Percentiles rank a stretch among this genome's conserved stretches.
Evolutionary conservation across 2,797 vertebrate species (phyloP).

Genomic region (Anguilla anguilla): DNA sequence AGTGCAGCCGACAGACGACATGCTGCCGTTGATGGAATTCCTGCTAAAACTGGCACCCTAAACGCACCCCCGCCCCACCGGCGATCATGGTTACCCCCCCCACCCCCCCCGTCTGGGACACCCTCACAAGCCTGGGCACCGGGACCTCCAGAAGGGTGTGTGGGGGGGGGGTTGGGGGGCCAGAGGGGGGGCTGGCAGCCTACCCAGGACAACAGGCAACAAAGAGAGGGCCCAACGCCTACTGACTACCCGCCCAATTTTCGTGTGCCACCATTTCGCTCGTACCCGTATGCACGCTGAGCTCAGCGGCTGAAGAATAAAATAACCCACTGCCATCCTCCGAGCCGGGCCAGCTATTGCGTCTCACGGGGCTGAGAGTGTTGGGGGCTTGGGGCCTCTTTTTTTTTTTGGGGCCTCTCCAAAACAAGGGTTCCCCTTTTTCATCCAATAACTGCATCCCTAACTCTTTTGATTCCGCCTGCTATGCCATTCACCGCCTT

Average conservation of each 20-base stretch:
- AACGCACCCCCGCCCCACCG: conserved; percentile 35
- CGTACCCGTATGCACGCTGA: background rate
- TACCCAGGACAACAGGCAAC: conserved; percentile 24
- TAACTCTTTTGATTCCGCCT: conserved; percentile 44
- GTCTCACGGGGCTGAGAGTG: conserved; percentile 40
- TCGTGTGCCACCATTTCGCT: conserved; percentile 36
- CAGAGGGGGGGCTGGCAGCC: conserved; percentile 1
- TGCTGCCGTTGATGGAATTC: conserved; percentile 59
- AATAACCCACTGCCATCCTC: conserved; percentile 26
- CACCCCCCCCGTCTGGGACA: conserved; percentile 45
- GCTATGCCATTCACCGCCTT: conserved; percentile 43
- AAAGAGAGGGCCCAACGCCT: background rate
- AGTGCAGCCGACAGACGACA: conserved; percentile 62
- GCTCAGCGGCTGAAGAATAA: background rate
- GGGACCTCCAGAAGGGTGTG: background rate
- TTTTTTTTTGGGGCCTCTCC: conserved; percentile 37
- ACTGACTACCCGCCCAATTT: conserved; percentile 37
- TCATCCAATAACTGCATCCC: conserved; percentile 40
- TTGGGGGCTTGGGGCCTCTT: background rate
- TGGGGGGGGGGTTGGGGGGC: too few relatives aligned
- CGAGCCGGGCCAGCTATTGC: conserved; percentile 39
- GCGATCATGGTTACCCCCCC: conserved; percentile 45
- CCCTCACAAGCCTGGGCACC: conserved; percentile 3
- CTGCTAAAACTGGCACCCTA: conserved; percentile 51
- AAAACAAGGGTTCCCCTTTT: conserved; percentile 42